phyloP scores from a whole-genome alignment of 37 sponge, comb jelly and placozoan species.

The Chondrosia reniformis region DNA sequence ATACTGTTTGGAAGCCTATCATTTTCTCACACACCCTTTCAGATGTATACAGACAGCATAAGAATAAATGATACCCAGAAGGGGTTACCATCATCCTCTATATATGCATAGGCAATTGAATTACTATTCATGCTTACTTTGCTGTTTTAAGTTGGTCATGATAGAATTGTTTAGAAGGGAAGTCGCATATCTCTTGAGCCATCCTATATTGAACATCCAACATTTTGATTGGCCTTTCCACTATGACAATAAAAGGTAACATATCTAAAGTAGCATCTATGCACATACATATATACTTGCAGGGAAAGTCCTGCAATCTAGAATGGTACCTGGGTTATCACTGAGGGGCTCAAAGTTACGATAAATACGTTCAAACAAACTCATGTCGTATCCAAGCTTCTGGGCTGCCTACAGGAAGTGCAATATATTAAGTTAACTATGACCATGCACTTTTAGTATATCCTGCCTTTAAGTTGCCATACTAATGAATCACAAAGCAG shows the following conservation, averaged over 20 bases:
- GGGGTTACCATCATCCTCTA: too few relatives aligned
- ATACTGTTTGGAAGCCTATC: background rate
- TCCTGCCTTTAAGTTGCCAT: too few relatives aligned
- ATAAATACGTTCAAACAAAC: slow-evolving; percentile 70
- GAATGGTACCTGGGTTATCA: background rate
- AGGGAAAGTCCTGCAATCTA: background rate
- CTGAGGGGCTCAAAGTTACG: slow-evolving; percentile 11
- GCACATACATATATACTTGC: background rate
- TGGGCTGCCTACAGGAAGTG: slow-evolving; percentile 32
- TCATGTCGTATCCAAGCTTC: slow-evolving; percentile 42
- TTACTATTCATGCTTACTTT: too few relatives aligned
- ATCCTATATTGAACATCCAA: slow-evolving; percentile 75
- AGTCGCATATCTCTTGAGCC: slow-evolving; percentile 71
- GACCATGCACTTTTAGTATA: too few relatives aligned
- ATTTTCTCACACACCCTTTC: background rate
- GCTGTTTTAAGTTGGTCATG: slow-evolving; percentile 31
- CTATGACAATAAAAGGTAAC: background rate
- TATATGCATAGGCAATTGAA: too few relatives aligned
- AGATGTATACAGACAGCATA: background rate
- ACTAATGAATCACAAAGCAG: too few relatives aligned
- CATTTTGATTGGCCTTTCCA: slow-evolving; percentile 58
- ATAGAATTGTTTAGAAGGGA: slow-evolving; percentile 76
- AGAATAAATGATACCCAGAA: too few relatives aligned
- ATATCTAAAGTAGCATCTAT: background rate
- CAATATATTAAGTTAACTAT: background rate